A percentile compares a stretch with the other conserved stretches of the same genome.
Conservation (phyloP, 37 sponge, comb jelly and placozoan genomes). For the Agelas oroides region DNA sequence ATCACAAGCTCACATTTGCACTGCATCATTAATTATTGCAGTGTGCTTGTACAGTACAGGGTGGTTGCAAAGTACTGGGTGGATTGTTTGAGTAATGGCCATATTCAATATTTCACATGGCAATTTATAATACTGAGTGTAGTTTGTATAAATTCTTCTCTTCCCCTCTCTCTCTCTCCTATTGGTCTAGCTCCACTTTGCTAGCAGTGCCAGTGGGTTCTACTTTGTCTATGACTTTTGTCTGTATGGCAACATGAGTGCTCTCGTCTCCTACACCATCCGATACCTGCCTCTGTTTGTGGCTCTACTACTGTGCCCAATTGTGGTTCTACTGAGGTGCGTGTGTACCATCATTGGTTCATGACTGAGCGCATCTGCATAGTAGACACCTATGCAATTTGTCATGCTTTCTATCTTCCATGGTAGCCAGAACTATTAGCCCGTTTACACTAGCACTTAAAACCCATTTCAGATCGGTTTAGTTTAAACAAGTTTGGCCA, state of each 20-base stretch:
- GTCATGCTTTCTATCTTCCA: too few species aligned
- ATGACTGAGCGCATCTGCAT: too few species aligned
- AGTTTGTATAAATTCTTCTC: not conserved
- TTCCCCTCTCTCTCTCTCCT: not conserved
- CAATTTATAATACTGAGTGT: not conserved
- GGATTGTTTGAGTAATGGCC: too few species aligned
- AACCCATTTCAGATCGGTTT: too few species aligned
- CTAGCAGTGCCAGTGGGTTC: slow-evolving; percentile 61
- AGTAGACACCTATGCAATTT: too few species aligned
- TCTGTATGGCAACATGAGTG: slow-evolving; percentile 50
- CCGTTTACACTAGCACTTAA: too few species aligned
- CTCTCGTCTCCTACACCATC: slow-evolving; percentile 60
- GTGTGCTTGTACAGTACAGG: too few species aligned
- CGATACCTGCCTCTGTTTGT: slow-evolving; percentile 57
- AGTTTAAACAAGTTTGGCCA: too few species aligned
- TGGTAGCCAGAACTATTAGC: too few species aligned
- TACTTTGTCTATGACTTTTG: slow-evolving; percentile 85
- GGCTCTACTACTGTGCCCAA: slow-evolving; percentile 40
- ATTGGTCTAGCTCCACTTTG: slow-evolving; percentile 68
- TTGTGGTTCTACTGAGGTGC: slow-evolving; percentile 25
- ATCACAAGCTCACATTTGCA: too few species aligned
- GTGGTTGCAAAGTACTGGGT: too few species aligned
- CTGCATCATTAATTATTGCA: too few species aligned
- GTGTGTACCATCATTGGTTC: not conserved
- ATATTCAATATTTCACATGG: not conserved